Conservation (phyloP, 2,888 invertebrate genomes). For the Drosophila buzzatii region DNA sequence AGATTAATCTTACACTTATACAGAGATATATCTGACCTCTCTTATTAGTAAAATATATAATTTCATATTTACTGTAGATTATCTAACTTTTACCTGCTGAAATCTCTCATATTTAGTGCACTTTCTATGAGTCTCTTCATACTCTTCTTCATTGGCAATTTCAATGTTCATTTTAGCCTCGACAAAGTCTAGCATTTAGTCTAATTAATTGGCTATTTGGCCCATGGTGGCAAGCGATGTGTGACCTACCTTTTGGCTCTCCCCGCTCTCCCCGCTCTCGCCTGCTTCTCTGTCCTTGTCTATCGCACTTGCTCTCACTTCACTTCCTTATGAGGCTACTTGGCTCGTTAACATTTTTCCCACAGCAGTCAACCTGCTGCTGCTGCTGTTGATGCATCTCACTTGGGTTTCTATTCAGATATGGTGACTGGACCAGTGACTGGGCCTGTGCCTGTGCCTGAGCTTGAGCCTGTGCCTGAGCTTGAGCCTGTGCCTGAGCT, state of each 20-base stretch:
- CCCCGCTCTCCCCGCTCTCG: neutral
- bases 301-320: neutral
- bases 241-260: constrained; percentile 1
- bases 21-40: too few relatives aligned
- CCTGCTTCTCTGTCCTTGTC: neutral
- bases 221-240: constrained; percentile 36
- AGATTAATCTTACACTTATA: too few relatives aligned
- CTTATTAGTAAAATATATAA: too few relatives aligned
- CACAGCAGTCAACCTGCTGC: constrained; percentile 40
- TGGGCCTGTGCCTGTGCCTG: neutral
- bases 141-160: neutral
- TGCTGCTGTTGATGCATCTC: constrained; percentile 6
- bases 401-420: constrained; percentile 17
- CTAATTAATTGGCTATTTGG: constrained; percentile 4
- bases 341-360: constrained; percentile 77
- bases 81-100: too few relatives aligned
- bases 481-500: neutral
- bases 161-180: neutral
- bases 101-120: neutral
- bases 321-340: constrained; percentile 42
- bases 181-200: neutral
- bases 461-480: neutral
- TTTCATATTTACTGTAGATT: too few relatives aligned
- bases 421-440: constrained; percentile 16
- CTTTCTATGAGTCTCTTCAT: neutral